Percentiles rank a stretch among this genome's conserved stretches.
phyloP scores from a whole-genome alignment of 1,140 invertebrate genomes.

The Brachionus angularis region DNA sequence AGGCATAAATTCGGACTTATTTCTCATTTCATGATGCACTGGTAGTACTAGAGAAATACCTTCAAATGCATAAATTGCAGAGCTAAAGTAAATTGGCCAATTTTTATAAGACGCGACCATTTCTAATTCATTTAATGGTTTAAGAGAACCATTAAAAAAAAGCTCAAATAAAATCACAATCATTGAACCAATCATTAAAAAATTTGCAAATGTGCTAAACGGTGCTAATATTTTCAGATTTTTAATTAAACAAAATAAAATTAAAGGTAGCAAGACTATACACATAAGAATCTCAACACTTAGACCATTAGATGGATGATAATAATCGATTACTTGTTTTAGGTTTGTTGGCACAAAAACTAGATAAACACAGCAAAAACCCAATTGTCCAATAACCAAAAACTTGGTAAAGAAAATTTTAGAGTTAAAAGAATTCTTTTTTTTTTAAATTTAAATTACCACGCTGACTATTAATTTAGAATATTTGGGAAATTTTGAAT shows the following conservation, averaged over 20 bases:
- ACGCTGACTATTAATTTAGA: not conserved
- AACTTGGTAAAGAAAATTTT: constrained; percentile 61
- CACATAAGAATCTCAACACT: constrained; percentile 48
- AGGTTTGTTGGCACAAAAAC: constrained; percentile 81
- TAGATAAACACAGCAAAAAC: constrained; percentile 93
- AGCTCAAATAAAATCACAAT: constrained; percentile 47
- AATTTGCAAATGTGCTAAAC: constrained; percentile 72
- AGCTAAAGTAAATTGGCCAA: constrained; percentile 71
- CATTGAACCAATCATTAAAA: constrained; percentile 49
- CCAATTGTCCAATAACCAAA: constrained; percentile 83
- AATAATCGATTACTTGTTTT: constrained; percentile 49
- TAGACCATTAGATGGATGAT: constrained; percentile 1
- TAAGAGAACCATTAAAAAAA: constrained; percentile 31
- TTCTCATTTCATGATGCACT: constrained; percentile 86
- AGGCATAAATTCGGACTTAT: constrained; percentile 75
- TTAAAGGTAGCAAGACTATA: constrained; percentile 47
- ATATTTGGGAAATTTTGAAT: not conserved
- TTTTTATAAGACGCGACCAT: not conserved
- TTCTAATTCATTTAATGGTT: constrained; percentile 58
- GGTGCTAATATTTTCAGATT: constrained; percentile 77
- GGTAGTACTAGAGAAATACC: constrained; percentile 75
- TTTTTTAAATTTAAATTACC: not conserved
- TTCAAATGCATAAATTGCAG: constrained; percentile 81
- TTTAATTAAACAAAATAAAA: constrained; percentile 60
- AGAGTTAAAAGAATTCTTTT: not conserved